Conservation (phyloP, 2,797 vertebrate species). For the Cetoscarus ocellatus region DNA sequence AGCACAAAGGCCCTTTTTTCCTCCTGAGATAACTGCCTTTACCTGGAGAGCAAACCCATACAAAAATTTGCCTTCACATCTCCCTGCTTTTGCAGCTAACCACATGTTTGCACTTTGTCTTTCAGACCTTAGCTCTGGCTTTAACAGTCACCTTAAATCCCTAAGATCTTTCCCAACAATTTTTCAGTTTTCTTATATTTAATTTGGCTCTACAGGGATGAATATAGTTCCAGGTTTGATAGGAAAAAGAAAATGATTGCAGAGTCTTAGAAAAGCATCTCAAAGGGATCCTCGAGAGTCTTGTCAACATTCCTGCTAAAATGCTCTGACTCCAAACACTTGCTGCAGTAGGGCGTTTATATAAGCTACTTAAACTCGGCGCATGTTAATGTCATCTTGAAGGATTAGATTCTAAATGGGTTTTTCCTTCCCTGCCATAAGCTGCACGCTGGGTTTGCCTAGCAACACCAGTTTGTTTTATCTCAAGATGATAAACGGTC, state of each 20-base stretch:
- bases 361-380: constrained; percentile 86
- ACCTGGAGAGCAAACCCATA: constrained; percentile 25
- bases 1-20: constrained; percentile 48
- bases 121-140: neutral
- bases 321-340: constrained; percentile 71
- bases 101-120: constrained; percentile 13
- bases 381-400: constrained; percentile 86
- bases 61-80: constrained; percentile 22
- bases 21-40: constrained; percentile 24
- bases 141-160: neutral
- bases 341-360: constrained; percentile 76
- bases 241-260: constrained; percentile 29
- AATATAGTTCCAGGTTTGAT: constrained; percentile 38
- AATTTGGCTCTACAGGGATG: constrained; percentile 22
- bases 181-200: constrained; percentile 21
- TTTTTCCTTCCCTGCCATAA: constrained; percentile 77
- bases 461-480: constrained; percentile 76
- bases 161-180: constrained; percentile 9
- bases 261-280: constrained; percentile 47
- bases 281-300: constrained; percentile 65
- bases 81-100: constrained; percentile 13
- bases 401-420: constrained; percentile 86
- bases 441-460: constrained; percentile 70
- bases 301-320: constrained; percentile 73
- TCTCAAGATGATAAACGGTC: constrained; percentile 64